Conservation (phyloP, 2,797 vertebrate species). For the Adrianichthys oophorus region DNA sequence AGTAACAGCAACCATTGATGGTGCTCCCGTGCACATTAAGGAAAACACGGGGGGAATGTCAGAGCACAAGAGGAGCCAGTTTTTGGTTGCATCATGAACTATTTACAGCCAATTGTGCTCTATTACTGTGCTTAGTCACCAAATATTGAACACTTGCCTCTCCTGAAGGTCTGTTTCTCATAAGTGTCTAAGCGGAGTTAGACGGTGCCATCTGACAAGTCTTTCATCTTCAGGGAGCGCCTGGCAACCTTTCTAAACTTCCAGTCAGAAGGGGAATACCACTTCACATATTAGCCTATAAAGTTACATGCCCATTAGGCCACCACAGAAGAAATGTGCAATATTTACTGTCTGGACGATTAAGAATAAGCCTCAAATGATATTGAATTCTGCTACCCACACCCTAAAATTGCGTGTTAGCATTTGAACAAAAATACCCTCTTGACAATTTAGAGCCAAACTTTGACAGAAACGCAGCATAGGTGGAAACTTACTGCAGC, state of each 20-base stretch:
- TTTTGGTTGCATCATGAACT: constrained; percentile 55
- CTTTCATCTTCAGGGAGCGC: constrained; percentile 76
- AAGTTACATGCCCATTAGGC: constrained; percentile 75
- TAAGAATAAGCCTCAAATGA: constrained; percentile 73
- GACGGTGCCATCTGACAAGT: constrained; percentile 70
- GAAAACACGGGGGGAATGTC: constrained; percentile 34
- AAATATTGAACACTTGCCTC: constrained; percentile 71
- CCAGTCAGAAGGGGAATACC: constrained; percentile 68
- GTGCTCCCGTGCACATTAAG: constrained; percentile 36
- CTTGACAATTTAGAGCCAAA: constrained; percentile 37
- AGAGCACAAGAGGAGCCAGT: constrained; percentile 36
- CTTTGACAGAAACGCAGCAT: constrained; percentile 64
- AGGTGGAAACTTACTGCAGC: constrained; percentile 59
- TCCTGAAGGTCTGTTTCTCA: constrained; percentile 74
- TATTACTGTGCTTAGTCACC: constrained; percentile 66
- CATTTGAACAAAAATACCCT: constrained; percentile 58
- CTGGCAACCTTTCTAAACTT: constrained; percentile 58
- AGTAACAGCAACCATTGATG: constrained; percentile 59
- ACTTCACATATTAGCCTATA: constrained; percentile 78
- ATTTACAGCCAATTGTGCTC: constrained; percentile 62
- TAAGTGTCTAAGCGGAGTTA: constrained; percentile 64
- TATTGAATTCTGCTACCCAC: constrained; percentile 68
- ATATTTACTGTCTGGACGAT: constrained; percentile 76
- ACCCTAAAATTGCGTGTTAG: constrained; percentile 59
- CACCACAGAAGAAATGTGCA: constrained; percentile 72